Conservation (phyloP, 2,113 vertebrate genomes). For the Gambusia holbrooki region DNA sequence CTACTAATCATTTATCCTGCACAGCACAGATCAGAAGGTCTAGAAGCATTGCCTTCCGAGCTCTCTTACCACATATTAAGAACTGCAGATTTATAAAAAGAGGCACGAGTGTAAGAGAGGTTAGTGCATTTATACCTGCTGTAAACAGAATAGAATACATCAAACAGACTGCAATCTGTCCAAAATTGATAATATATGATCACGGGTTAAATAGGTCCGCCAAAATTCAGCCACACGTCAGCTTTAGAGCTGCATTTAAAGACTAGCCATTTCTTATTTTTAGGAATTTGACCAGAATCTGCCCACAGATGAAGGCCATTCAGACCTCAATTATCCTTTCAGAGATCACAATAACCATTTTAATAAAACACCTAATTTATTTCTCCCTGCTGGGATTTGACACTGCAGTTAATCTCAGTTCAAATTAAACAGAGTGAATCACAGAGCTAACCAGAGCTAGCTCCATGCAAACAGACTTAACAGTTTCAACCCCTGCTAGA, state of each 20-base stretch:
- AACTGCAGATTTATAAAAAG: too few species aligned
- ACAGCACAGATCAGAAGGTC: neutral
- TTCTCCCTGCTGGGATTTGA: neutral
- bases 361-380: neutral
- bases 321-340: neutral
- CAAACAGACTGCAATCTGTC: too few species aligned
- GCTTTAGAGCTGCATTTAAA: neutral
- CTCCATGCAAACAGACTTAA: too few species aligned
- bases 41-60: too few species aligned
- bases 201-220: neutral
- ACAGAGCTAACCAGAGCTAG: too few species aligned
- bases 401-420: neutral
- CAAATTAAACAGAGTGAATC: neutral
- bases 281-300: neutral
- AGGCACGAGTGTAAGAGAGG: too few species aligned
- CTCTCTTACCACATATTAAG: too few species aligned
- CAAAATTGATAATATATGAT: neutral
- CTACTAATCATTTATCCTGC: neutral
- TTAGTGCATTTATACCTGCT: too few species aligned
- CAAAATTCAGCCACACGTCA: neutral
- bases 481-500: too few species aligned
- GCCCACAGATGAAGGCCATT: neutral
- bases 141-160: too few species aligned
- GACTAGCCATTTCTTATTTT: neutral
- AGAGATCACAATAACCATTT: neutral